Evolutionary conservation across 2,797 vertebrate genomes (phyloP), one percentile per base, ranked within the genome.

Genomic region (Eptatretus atami): DNA sequence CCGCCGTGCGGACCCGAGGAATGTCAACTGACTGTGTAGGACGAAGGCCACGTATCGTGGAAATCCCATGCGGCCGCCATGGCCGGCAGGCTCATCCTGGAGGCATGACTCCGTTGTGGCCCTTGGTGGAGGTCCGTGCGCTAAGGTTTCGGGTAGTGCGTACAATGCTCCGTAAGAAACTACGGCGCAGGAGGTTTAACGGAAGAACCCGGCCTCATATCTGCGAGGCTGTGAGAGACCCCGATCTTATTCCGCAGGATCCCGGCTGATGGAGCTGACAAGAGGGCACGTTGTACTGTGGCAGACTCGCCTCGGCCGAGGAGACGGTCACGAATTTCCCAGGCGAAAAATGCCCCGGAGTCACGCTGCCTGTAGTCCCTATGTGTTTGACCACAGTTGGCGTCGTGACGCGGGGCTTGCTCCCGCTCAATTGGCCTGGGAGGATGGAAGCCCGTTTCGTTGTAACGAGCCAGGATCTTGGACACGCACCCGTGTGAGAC

Each of bases 231-330:
- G 84, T 4, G 82, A 83, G 63, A 96, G 76, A 72, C 85, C 54
- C 88, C 88, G 64, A 95, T 93, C 71, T 96, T 96, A 77, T 96
- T 96, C 65, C 90, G 76, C 75, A 94, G 78, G 75, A 96, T 96
- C 74, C n/a, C 90, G 74, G 73, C 90, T 94, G 72, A 96, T 96
- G 63, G 90, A 95, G 69, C 90, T 95, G 53, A 96, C 90, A 3
- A n/a, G 90, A 96, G 6, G 90, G 90, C 24, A 96, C 90, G 67
- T 96, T 96, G 80, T 94, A 95, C 68, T 96, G 73, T 96, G 87
- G 70, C 90, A 96, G 67, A 96, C 88, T 66, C n/a, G 80, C 87
- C 65, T 95, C 90, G 4, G 83, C n/a, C 86, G 69, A 96, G 75
- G 68, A 96, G 79, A 69, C 90, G 75, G 78, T 96, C 90, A 53